A percentile compares a stretch with the other conserved stretches of the same genome.
phyloP scores from a whole-genome alignment of 1,140 invertebrate species.

The Plectrocnemia conspersa region DNA sequence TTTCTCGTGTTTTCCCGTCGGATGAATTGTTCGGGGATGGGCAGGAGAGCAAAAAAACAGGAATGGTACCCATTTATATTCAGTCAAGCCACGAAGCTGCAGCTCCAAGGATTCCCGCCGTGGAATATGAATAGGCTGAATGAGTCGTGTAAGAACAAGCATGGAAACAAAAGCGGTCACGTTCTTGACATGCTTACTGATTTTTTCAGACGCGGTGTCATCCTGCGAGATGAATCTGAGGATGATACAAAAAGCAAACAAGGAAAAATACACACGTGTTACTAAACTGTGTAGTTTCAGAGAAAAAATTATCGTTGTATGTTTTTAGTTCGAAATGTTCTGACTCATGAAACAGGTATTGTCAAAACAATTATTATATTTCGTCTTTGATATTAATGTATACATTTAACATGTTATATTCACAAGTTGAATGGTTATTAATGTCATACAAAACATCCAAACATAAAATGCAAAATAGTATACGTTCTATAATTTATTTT shows the following conservation, averaged over 20 bases:
- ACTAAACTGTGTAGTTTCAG: too few relatives aligned
- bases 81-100: constrained; percentile 11
- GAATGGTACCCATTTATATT: constrained; percentile 7
- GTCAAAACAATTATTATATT: too few relatives aligned
- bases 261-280: too few relatives aligned
- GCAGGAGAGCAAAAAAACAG: not conserved
- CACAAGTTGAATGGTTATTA: too few relatives aligned
- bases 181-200: constrained; percentile 14
- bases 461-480: too few relatives aligned
- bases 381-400: too few relatives aligned
- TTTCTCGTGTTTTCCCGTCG: constrained; percentile 6
- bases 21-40: not conserved
- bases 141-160: constrained; percentile 23
- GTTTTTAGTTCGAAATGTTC: too few relatives aligned
- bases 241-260: not conserved
- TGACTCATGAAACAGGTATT: too few relatives aligned
- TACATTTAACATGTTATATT: too few relatives aligned
- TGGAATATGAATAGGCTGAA: constrained; percentile 31
- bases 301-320: too few relatives aligned
- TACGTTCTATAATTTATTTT: too few relatives aligned
- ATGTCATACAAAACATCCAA: too few relatives aligned
- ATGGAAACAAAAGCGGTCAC: constrained; percentile 34
- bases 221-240: not conserved
- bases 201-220: constrained; percentile 1
- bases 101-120: constrained; percentile 18